Percentiles rank a stretch among this genome's conserved stretches.
phyloP scores from a whole-genome alignment of 1,140 invertebrate species.

The Trichomalopsis sarcophagae region DNA sequence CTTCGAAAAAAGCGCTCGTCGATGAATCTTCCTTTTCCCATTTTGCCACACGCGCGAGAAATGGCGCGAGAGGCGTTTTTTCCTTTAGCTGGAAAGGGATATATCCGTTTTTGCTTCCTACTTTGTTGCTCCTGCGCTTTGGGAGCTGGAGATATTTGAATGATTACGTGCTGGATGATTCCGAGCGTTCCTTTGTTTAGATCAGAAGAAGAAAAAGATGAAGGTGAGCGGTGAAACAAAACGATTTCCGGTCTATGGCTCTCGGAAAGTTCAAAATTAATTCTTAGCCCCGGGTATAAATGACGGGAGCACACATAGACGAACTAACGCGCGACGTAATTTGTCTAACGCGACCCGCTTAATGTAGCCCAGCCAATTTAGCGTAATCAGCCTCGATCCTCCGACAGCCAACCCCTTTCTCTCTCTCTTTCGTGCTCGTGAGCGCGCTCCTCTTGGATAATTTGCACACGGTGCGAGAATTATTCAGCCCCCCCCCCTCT shows the following conservation, averaged over 20 bases:
- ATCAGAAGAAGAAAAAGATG: background rate
- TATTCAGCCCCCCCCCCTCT: conserved; percentile 1
- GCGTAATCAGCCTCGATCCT: conserved; percentile 29
- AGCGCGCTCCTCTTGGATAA: background rate
- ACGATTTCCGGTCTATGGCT: too few species aligned
- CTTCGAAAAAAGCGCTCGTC: conserved; percentile 36
- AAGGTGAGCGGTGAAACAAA: background rate
- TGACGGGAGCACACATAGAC: background rate
- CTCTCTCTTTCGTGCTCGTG: background rate
- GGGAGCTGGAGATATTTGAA: conserved; percentile 1
- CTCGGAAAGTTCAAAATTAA: too few species aligned
- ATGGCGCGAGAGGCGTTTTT: conserved; percentile 12
- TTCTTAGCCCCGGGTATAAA: too few species aligned
- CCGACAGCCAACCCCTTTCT: background rate
- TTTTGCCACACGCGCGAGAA: background rate
- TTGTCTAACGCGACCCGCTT: conserved; percentile 2
- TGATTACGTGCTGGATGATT: background rate
- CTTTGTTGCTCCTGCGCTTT: background rate
- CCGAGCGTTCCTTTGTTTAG: background rate
- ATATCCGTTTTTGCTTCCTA: conserved; percentile 11
- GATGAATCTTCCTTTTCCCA: conserved; percentile 47
- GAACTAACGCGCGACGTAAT: background rate
- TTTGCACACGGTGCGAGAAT: conserved; percentile 9
- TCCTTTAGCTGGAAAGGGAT: conserved; percentile 1
- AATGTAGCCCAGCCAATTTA: conserved; percentile 21